These are phyloP conservation scores for Chaitophorus viminalis DNA, from an alignment of 2,888 invertebrate genomes.

Conservation along the genomic window DNA sequence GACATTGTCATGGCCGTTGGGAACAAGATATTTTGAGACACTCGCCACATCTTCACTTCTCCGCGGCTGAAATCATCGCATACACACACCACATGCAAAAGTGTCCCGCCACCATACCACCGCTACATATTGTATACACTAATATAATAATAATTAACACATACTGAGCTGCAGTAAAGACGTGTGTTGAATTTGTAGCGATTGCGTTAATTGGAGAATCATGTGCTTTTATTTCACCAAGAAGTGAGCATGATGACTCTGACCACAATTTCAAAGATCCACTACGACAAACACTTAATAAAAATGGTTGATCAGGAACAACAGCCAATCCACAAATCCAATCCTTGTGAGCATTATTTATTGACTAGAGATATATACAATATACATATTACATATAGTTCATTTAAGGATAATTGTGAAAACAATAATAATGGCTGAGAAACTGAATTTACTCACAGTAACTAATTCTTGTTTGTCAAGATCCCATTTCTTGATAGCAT, in stretches of 20 bases:
- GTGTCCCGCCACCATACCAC: slow-evolving; percentile 56
- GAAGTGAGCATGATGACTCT: slow-evolving; percentile 73
- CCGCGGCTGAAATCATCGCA: slow-evolving; percentile 75
- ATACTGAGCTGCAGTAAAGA: slow-evolving; percentile 88
- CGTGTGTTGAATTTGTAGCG: slow-evolving; percentile 73
- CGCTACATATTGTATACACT: slow-evolving; percentile 46
- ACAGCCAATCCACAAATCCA: slow-evolving; percentile 82
- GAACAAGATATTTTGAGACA: slow-evolving; percentile 65
- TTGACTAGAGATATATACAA: slow-evolving; percentile 69
- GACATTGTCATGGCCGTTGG: slow-evolving; percentile 70
- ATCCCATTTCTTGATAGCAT: slow-evolving; percentile 87
- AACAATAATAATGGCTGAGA: not conserved
- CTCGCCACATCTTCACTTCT: slow-evolving; percentile 77
- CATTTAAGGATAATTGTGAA: not conserved
- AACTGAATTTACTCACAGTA: slow-evolving; percentile 69
- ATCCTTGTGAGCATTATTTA: slow-evolving; percentile 87
- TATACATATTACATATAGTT: no score
- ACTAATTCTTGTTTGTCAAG: slow-evolving; percentile 72
- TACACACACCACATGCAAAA: slow-evolving; percentile 63
- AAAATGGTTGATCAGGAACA: slow-evolving; percentile 70
- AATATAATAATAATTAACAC: slow-evolving; percentile 66
- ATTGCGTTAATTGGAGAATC: slow-evolving; percentile 76
- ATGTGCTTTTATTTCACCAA: slow-evolving; percentile 78
- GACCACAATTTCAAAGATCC: slow-evolving; percentile 82
- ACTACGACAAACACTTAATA: slow-evolving; percentile 81